phyloP scores from a whole-genome alignment of 1,140 invertebrate species.

The Carposina sasakii region DNA sequence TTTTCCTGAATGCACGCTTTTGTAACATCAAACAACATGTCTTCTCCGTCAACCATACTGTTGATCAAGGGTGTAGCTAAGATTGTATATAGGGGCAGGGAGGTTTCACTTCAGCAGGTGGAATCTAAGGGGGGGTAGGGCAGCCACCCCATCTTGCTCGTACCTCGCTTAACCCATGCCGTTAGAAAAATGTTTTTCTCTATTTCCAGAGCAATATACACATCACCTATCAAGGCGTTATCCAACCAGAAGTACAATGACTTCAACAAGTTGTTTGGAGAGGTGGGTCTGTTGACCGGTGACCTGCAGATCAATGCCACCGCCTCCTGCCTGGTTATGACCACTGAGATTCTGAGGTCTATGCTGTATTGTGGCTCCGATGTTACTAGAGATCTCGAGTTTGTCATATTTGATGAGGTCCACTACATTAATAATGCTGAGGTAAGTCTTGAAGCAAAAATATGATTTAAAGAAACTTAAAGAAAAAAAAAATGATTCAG shows the following conservation, averaged over 20 bases:
- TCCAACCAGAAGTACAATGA: slow-evolving; percentile 99
- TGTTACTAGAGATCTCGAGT: slow-evolving; percentile 95
- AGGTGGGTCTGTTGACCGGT: slow-evolving; percentile 96
- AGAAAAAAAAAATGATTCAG: no score
- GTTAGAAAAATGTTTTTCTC: slow-evolving; percentile 3
- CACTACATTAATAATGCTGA: slow-evolving; percentile 99
- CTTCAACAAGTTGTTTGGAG: slow-evolving; percentile 93
- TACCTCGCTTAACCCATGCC: no score
- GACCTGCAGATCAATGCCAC: slow-evolving; percentile 96
- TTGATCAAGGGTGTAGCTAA: no score
- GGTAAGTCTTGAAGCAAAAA: no score
- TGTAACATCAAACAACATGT: no score
- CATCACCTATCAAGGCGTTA: slow-evolving; percentile 98
- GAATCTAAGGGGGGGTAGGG: no score
- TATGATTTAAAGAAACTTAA: no score
- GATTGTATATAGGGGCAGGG: no score
- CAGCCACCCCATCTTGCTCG: no score
- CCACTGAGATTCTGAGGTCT: slow-evolving; percentile 97
- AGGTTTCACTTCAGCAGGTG: no score
- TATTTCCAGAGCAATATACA: slow-evolving; percentile 92
- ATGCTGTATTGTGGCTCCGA: slow-evolving; percentile 98
- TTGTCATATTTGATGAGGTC: slow-evolving; percentile 99
- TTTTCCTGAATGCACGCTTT: no score
- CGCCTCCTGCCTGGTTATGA: slow-evolving; percentile 98
- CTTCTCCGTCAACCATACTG: no score